Base-by-base conservation (phyloP, 2,888 invertebrate genomes). In the Acanthosepion lycidas region DNA sequence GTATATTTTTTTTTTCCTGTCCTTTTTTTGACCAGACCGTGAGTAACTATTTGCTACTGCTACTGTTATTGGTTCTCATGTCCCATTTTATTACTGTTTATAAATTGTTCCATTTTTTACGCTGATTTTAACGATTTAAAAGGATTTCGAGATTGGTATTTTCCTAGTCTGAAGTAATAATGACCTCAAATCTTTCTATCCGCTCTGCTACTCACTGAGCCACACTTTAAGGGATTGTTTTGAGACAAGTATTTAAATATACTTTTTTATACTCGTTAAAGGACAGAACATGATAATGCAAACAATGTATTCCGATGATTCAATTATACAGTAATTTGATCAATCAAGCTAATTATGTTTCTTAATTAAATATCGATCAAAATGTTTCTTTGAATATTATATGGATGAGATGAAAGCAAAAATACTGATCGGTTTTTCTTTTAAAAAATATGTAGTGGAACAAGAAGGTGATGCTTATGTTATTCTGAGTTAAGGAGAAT, bases 321-420 rank as follows among this genome's bases (percentile, higher is more conserved):
- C 78, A 78, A 78, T 78, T 78, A 78, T 78, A n/a, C 78, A 78
- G n/a, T 78, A 78, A 78, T 78, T 78, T 78, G 78, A 78, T 78
- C 78, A 78, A 78, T 78, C 78, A 78, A 78, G n/a, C 20, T 78
- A 78, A 78, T 78, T 78, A 78, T 15, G 12, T 5, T 78, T 78
- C 15, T 33, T 78, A 78, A 78, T 78, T 33, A 33, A 78, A 78
- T 8, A 78, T 78, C 78, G 33, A 78, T 78, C 78, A 78, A 78
- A 78, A 78, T 78, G 78, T n/a, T 78, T 12, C 33, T 12, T n/a
- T 78, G 78, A 78, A 78, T 78, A 78, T 78, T 33, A 33, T 18
- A 15, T 5, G 15, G 78, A 78, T 78, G n/a, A 78, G 78, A 78
- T 78, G n/a, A 78, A 78, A 78, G 78, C 15, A n/a, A n/a, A 78